Percentiles rank a stretch among this genome's conserved stretches.
These are phyloP conservation scores for Eciton burchellii DNA, from an alignment of 1,140 invertebrate species.

Conservation along the genomic window DNA sequence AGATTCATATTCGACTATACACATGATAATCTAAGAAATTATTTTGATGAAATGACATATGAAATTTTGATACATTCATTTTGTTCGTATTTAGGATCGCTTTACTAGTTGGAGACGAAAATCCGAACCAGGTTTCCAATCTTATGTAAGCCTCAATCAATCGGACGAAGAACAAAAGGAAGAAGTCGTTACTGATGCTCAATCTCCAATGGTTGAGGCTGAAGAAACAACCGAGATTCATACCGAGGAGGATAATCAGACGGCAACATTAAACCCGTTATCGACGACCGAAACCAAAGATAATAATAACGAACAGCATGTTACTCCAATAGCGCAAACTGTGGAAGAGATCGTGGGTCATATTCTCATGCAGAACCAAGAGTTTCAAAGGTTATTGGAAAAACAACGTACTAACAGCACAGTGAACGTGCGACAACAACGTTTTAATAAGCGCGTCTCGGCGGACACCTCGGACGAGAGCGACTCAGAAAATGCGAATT, in stretches of 20 bases:
- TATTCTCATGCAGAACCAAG: slow-evolving; percentile 93
- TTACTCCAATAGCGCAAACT: slow-evolving; percentile 84
- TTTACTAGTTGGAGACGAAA: slow-evolving; percentile 89
- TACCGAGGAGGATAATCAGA: slow-evolving; percentile 23
- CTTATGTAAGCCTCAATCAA: slow-evolving; percentile 80
- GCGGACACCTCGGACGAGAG: slow-evolving; percentile 83
- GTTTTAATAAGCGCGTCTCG: slow-evolving; percentile 82
- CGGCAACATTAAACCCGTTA: slow-evolving; percentile 23
- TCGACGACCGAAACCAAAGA: slow-evolving; percentile 74
- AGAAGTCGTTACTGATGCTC: slow-evolving; percentile 28
- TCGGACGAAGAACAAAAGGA: slow-evolving; percentile 81
- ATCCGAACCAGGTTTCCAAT: slow-evolving; percentile 89
- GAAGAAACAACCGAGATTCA: slow-evolving; percentile 42
- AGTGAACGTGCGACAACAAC: slow-evolving; percentile 85
- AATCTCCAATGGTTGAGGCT: slow-evolving; percentile 46
- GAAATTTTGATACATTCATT: background rate
- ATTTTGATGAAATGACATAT: background rate
- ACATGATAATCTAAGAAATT: slow-evolving; percentile 4
- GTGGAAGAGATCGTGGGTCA: slow-evolving; percentile 93
- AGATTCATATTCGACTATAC: background rate
- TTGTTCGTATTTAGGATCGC: slow-evolving; percentile 78
- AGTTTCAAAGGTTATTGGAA: slow-evolving; percentile 92
- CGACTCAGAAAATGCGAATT: slow-evolving; percentile 82
- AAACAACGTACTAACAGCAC: slow-evolving; percentile 88
- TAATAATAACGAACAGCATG: slow-evolving; percentile 65